phyloP scores from a whole-genome alignment of 2,888 invertebrate species.

The Ophion slaviceki region DNA sequence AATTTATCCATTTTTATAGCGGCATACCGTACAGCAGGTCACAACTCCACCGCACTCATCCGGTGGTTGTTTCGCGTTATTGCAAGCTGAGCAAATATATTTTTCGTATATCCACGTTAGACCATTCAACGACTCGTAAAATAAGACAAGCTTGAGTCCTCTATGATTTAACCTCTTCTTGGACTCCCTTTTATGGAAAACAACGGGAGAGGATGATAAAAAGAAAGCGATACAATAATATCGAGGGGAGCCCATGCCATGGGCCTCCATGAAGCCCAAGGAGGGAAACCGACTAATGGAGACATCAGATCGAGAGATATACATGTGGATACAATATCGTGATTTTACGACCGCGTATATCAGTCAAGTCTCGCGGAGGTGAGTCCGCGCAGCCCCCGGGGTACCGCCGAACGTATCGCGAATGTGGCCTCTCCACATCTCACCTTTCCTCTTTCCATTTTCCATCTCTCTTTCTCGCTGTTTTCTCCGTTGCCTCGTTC shows the following conservation, averaged over 20 bases:
- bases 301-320: slow-evolving; percentile 73
- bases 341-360: slow-evolving; percentile 79
- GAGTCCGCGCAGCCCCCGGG: slow-evolving; percentile 70
- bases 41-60: background rate
- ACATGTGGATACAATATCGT: slow-evolving; percentile 77
- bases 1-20: slow-evolving; percentile 24
- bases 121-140: slow-evolving; percentile 61
- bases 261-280: slow-evolving; percentile 68
- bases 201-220: slow-evolving; percentile 61
- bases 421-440: slow-evolving; percentile 53
- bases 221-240: slow-evolving; percentile 57
- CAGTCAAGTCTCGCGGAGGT: slow-evolving; percentile 71
- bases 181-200: slow-evolving; percentile 59
- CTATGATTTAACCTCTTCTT: slow-evolving; percentile 47
- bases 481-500: background rate
- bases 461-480: slow-evolving; percentile 11
- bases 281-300: slow-evolving; percentile 74
- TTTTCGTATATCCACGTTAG: slow-evolving; percentile 52
- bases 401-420: slow-evolving; percentile 68
- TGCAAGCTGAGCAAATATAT: slow-evolving; percentile 43
- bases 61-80: slow-evolving; percentile 23
- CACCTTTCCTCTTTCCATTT: slow-evolving; percentile 40
- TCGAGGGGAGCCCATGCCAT: slow-evolving; percentile 43
- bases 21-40: background rate
- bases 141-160: slow-evolving; percentile 53